Conservation (phyloP, 2,888 invertebrate genomes). For the Melinaea menophilus region DNA sequence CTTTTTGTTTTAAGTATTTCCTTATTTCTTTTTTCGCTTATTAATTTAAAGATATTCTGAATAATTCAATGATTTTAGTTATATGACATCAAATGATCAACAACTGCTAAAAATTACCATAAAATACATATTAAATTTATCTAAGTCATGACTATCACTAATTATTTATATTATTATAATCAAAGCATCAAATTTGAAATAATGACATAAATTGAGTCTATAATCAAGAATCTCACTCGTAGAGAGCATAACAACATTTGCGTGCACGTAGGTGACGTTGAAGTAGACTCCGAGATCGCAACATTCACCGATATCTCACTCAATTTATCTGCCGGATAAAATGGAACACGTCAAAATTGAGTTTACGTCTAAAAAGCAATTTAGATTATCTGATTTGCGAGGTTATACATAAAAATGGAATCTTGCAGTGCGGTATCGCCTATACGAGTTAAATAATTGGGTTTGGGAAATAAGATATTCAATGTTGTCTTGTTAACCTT, state of each 20-base stretch:
- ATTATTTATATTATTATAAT: too few species aligned
- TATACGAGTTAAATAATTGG: conserved; percentile 19
- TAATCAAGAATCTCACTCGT: conserved; percentile 15
- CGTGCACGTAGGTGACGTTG: conserved; percentile 26
- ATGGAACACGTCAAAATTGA: conserved; percentile 72
- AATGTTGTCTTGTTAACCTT: neutral
- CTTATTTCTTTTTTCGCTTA: neutral
- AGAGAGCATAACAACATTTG: conserved; percentile 24
- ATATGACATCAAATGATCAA: too few species aligned
- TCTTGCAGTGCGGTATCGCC: conserved; percentile 27
- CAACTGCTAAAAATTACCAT: too few species aligned
- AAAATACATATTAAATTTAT: too few species aligned
- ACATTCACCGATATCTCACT: conserved; percentile 52
- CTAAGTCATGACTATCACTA: too few species aligned
- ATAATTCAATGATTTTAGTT: neutral
- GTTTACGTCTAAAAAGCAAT: conserved; percentile 74
- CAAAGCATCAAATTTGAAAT: too few species aligned
- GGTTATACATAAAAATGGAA: conserved; percentile 54
- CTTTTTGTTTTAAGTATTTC: conserved; percentile 5
- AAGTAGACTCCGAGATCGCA: conserved; percentile 24
- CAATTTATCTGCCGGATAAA: conserved; percentile 73
- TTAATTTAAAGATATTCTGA: neutral
- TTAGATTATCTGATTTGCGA: conserved; percentile 74
- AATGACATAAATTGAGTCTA: too few species aligned
- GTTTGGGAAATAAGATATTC: conserved; percentile 16